Evolutionary conservation across 1,140 invertebrate species (phyloP).

Genomic region (Apis cerana): DNA sequence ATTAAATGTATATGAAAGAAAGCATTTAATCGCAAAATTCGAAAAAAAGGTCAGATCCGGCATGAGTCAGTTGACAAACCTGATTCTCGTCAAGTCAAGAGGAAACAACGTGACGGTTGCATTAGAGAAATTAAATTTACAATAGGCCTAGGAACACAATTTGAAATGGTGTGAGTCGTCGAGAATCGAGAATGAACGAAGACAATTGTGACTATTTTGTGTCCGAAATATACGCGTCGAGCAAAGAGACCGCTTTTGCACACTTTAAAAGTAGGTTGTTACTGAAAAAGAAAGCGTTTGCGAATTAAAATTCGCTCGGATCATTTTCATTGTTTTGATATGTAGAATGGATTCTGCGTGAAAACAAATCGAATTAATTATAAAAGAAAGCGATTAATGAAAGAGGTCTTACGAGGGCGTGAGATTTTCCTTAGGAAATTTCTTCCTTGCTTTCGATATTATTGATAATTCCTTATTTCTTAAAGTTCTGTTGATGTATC

Average conservation of each 20-base stretch:
- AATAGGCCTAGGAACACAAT: not conserved
- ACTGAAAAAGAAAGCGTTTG: conserved; percentile 46
- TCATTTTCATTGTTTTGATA: conserved; percentile 37
- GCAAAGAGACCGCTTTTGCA: not conserved
- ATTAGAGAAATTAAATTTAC: not conserved
- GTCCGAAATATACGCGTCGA: not conserved
- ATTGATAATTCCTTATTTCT: too few relatives aligned
- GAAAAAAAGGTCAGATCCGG: conserved; percentile 47
- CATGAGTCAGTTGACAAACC: conserved; percentile 6
- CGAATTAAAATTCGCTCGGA: conserved; percentile 6
- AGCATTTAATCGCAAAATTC: conserved; percentile 5
- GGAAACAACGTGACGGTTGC: not conserved
- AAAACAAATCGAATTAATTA: conserved; percentile 23
- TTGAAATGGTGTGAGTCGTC: not conserved
- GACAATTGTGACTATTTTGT: not conserved
- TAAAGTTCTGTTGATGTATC: too few relatives aligned
- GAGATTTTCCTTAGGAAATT: not conserved
- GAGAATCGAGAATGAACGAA: not conserved
- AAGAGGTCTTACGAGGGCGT: not conserved
- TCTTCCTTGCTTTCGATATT: not conserved
- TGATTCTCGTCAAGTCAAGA: conserved; percentile 4
- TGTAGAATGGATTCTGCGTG: conserved; percentile 6
- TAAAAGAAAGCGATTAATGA: not conserved
- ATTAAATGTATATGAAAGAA: conserved; percentile 36
- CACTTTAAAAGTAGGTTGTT: conserved; percentile 30